Evolutionary conservation across 2,888 invertebrate species (phyloP).

Genomic region (Pandemis corylana): DNA sequence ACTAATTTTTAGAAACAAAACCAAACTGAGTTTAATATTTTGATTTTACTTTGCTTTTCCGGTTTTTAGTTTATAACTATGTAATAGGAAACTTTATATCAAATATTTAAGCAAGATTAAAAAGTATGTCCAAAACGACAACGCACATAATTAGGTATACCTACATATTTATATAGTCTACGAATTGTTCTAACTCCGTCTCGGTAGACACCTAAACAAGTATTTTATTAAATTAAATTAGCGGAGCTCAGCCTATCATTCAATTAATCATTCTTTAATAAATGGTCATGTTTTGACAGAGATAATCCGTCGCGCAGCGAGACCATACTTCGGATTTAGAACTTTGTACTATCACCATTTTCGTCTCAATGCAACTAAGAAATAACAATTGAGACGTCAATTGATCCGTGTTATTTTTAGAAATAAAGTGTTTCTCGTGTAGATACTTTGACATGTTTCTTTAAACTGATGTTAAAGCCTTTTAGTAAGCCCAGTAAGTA

Average conservation of each 20-base stretch:
- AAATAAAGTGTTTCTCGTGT: not conserved
- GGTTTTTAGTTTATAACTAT: too few species aligned
- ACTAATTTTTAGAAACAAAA: too few species aligned
- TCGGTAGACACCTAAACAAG: not conserved
- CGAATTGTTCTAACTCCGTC: not conserved
- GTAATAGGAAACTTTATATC: too few species aligned
- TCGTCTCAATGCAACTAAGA: not conserved
- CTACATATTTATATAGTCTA: not conserved
- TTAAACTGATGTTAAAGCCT: not conserved
- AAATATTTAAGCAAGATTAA: too few species aligned
- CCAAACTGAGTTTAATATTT: too few species aligned
- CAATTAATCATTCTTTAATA: conserved; percentile 1
- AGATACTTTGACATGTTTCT: not conserved
- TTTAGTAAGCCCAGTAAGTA: not conserved
- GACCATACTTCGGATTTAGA: not conserved
- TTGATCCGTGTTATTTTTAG: conserved; percentile 5
- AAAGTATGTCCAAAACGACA: too few species aligned
- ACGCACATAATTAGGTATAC: not conserved
- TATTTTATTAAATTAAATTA: not conserved
- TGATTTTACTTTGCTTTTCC: too few species aligned
- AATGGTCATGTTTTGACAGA: conserved; percentile 12
- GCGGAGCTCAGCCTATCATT: not conserved
- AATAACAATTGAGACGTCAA: not conserved
- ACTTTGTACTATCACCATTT: conserved; percentile 10
- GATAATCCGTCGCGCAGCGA: not conserved